These are phyloP conservation scores for Cotesia typhae DNA, from an alignment of 1,140 invertebrate species.

Conservation along the genomic window DNA sequence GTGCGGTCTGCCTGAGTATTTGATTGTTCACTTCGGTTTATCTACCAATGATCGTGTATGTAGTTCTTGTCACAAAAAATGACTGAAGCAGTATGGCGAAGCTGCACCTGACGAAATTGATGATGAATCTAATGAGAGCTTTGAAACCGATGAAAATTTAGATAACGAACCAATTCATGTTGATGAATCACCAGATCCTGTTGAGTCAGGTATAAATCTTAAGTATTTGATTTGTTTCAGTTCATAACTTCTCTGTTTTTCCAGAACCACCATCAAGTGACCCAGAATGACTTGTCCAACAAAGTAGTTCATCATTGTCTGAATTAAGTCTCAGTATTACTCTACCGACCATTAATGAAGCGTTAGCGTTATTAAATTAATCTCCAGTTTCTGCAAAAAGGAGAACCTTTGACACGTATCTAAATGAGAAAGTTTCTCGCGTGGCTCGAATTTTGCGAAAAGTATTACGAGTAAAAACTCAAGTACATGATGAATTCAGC, in stretches of 20 bases:
- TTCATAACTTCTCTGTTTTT: conserved; percentile 24
- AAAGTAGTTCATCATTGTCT: conserved; percentile 36
- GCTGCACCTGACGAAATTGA: not conserved
- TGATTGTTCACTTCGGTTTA: conserved; percentile 24
- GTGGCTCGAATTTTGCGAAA: no score
- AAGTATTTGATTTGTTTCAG: conserved; percentile 20
- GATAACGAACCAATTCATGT: conserved; percentile 17
- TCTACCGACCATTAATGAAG: conserved; percentile 32
- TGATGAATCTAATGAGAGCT: conserved; percentile 21
- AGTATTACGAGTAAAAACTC: no score
- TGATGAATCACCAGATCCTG: conserved; percentile 15
- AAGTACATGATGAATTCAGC: not conserved
- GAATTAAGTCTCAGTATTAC: conserved; percentile 33
- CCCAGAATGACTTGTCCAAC: conserved; percentile 31
- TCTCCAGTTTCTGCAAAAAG: no score
- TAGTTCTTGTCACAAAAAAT: conserved; percentile 27
- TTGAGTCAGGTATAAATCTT: no score
- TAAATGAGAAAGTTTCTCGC: no score
- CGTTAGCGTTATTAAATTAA: not conserved
- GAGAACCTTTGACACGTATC: no score
- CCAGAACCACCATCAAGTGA: conserved; percentile 34
- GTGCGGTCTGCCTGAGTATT: conserved; percentile 16
- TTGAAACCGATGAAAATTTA: conserved; percentile 21
- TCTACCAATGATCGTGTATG: conserved; percentile 27
- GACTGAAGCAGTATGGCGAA: conserved; percentile 23